These are phyloP conservation scores for Caenorhabditis briggsae DNA, from an alignment of 1,140 invertebrate species.

Conservation along the genomic window DNA sequence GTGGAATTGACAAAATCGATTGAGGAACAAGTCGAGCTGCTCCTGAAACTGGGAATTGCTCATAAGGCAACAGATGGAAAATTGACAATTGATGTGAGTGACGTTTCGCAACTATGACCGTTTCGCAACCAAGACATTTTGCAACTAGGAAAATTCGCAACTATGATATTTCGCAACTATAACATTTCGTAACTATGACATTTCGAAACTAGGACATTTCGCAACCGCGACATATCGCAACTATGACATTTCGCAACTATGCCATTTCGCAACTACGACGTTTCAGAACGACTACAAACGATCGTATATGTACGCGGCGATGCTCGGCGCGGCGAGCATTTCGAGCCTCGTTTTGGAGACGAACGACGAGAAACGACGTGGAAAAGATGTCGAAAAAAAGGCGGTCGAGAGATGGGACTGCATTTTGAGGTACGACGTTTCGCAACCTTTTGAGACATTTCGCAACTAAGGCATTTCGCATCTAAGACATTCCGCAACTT, in stretches of 20 bases:
- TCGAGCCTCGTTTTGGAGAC: constrained; percentile 20
- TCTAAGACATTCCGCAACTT: constrained; percentile 34
- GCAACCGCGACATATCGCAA: no score
- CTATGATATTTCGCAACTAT: no score
- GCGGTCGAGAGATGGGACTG: constrained; percentile 66
- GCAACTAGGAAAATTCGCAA: no score
- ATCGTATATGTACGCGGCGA: constrained; percentile 55
- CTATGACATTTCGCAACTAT: no score
- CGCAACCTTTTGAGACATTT: not conserved
- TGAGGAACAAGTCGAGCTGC: constrained; percentile 8
- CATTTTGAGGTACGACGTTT: constrained; percentile 62
- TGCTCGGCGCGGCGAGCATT: constrained; percentile 50
- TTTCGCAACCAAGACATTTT: no score
- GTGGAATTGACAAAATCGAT: constrained; percentile 26
- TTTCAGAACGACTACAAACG: constrained; percentile 58
- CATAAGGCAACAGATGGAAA: not conserved
- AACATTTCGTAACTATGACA: no score
- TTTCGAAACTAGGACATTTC: no score
- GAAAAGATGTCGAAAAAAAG: constrained; percentile 63
- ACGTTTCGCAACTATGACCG: no score
- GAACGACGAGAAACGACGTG: constrained; percentile 34
- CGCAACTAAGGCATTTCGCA: not conserved
- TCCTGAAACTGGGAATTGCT: constrained; percentile 32
- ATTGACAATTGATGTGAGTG: constrained; percentile 30
- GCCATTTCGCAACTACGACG: no score